A percentile compares a stretch with the other conserved stretches of the same genome.
These are phyloP conservation scores for Heteromormyrus szaboi DNA, from an alignment of 2,797 vertebrate species.

Conservation along the genomic window DNA sequence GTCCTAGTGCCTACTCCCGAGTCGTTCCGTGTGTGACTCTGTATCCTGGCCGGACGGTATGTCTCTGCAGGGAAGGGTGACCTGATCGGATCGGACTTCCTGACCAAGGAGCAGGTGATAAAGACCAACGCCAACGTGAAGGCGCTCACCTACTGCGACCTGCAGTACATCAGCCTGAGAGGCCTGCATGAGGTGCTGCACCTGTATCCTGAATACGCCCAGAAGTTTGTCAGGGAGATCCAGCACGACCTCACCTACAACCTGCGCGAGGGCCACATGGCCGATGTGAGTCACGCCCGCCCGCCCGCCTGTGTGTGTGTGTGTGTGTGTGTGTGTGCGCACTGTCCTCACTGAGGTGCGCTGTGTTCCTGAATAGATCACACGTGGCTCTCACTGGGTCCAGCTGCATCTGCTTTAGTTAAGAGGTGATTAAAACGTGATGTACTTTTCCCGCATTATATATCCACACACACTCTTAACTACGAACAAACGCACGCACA, in stretches of 20 bases:
- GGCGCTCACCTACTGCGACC: slow-evolving; percentile 81
- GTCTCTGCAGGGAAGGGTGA: slow-evolving; percentile 73
- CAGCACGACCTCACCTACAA: slow-evolving; percentile 86
- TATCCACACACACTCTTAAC: background rate
- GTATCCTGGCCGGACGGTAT: background rate
- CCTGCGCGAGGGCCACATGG: slow-evolving; percentile 66
- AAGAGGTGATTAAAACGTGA: background rate
- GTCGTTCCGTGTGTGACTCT: background rate
- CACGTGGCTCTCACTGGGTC: background rate
- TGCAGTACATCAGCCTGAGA: slow-evolving; percentile 80
- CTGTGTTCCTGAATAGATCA: background rate
- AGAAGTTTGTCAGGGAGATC: slow-evolving; percentile 79
- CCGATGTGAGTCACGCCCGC: slow-evolving; percentile 50
- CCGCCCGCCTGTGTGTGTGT: background rate
- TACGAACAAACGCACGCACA: background rate
- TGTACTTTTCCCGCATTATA: background rate
- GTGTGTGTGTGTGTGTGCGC: background rate
- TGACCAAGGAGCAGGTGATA: slow-evolving; percentile 74
- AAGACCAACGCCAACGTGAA: slow-evolving; percentile 86
- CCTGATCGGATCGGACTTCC: slow-evolving; percentile 78
- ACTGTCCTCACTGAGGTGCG: background rate
- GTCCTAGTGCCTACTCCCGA: background rate
- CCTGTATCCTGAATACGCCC: slow-evolving; percentile 79
- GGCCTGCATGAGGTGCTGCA: slow-evolving; percentile 79
- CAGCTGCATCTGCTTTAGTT: background rate